Conservation (phyloP, 1,140 invertebrate genomes). For the Drosophila mojavensis region DNA sequence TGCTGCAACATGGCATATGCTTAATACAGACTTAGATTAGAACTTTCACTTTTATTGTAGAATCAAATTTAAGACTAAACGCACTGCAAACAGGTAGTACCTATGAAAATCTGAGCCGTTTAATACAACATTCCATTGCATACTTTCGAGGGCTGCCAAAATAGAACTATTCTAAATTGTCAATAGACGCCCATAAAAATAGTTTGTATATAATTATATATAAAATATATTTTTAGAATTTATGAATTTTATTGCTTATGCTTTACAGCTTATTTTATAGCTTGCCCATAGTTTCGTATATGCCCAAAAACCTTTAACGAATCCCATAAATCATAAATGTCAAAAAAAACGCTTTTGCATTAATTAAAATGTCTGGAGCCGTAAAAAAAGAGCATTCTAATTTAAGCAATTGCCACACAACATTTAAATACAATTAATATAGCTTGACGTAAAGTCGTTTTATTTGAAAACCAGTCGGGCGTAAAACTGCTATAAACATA, state of each 20-base stretch:
- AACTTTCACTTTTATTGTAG: too few species aligned
- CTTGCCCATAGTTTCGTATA: neutral
- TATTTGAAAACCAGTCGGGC: constrained; percentile 50
- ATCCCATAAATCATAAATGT: constrained; percentile 36
- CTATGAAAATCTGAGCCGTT: too few species aligned
- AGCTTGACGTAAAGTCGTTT: constrained; percentile 23
- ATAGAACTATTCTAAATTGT: constrained; percentile 10
- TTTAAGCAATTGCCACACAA: constrained; percentile 36
- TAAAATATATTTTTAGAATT: too few species aligned
- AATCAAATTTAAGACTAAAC: too few species aligned
- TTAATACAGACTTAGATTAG: too few species aligned
- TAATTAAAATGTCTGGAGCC: constrained; percentile 14
- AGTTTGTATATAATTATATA: too few species aligned
- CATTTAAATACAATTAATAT: constrained; percentile 71
- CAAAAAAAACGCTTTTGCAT: constrained; percentile 21
- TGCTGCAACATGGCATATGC: too few species aligned
- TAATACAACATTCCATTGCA: constrained; percentile 10
- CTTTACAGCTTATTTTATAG: too few species aligned
- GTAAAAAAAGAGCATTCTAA: constrained; percentile 62
- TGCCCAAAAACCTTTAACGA: constrained; percentile 8
- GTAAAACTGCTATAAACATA: constrained; percentile 44
- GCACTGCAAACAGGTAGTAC: too few species aligned
- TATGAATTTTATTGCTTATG: too few species aligned
- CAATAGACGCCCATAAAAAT: neutral
- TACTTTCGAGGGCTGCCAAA: constrained; percentile 21